Conservation (phyloP, 2,113 vertebrate genomes). For the cat (Felis catus) region F.catus_Fca126_mat1.0 CM031411.1:80022001-80022500, state of each 20-base stretch:
- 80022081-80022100: constrained; percentile 67
- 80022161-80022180: not conserved
- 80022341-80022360: constrained; percentile 68
- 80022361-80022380: constrained; percentile 58
- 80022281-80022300: constrained; percentile 22
- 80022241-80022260: constrained; percentile 38
- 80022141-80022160: constrained; percentile 44
- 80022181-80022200: not conserved
- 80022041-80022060: constrained; percentile 4
- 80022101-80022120: constrained; percentile 38
- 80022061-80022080: constrained; percentile 58
- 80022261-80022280: constrained; percentile 64
- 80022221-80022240: constrained; percentile 26
- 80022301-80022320: constrained; percentile 42
- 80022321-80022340: constrained; percentile 35
- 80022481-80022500: constrained; percentile 55
- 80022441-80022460: constrained; percentile 56
- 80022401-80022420: constrained; percentile 35
- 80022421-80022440: constrained; percentile 51
- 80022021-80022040: constrained; percentile 43
- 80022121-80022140: constrained; percentile 61
- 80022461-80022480: constrained; percentile 55
- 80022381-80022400: constrained; percentile 62
- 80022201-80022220: not conserved
- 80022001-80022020: constrained; percentile 44